Conservation (phyloP, 2,888 invertebrate genomes). For the Celastrina argiolus region DNA sequence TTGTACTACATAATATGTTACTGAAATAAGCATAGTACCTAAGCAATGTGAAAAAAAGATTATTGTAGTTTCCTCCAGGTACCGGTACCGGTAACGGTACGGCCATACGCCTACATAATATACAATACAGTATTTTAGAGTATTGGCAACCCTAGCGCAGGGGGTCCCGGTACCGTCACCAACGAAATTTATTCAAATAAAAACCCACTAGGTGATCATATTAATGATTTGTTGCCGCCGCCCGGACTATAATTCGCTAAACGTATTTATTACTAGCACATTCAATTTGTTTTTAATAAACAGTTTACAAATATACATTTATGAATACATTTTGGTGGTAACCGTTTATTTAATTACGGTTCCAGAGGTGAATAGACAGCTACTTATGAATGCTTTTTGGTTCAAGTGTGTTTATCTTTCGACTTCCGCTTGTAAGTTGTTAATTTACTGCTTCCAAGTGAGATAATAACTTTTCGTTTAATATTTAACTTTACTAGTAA, state of each 20-base stretch:
- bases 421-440: background rate
- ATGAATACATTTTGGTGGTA: constrained; percentile 3
- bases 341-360: background rate
- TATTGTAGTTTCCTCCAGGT: too few species aligned
- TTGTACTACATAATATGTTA: too few species aligned
- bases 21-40: too few species aligned
- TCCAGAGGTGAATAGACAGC: background rate
- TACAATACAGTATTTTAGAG: too few species aligned
- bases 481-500: too few species aligned
- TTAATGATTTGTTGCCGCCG: constrained; percentile 10
- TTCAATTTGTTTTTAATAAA: constrained; percentile 20
- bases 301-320: background rate
- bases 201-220: constrained; percentile 19
- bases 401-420: background rate
- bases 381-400: background rate
- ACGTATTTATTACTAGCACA: constrained; percentile 13
- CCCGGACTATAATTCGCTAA: constrained; percentile 11
- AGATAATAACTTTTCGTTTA: too few species aligned
- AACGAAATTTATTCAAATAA: constrained; percentile 2
- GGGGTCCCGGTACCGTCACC: constrained; percentile 3
- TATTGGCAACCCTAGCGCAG: background rate
- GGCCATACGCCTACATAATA: too few species aligned
- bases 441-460: too few species aligned
- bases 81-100: too few species aligned
- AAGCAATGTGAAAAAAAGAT: too few species aligned